A percentile compares a stretch with the other conserved stretches of the same genome.
Evolutionary conservation across 2,797 vertebrate genomes (phyloP).

Genomic region (Hafferia zeledoni): DNA sequence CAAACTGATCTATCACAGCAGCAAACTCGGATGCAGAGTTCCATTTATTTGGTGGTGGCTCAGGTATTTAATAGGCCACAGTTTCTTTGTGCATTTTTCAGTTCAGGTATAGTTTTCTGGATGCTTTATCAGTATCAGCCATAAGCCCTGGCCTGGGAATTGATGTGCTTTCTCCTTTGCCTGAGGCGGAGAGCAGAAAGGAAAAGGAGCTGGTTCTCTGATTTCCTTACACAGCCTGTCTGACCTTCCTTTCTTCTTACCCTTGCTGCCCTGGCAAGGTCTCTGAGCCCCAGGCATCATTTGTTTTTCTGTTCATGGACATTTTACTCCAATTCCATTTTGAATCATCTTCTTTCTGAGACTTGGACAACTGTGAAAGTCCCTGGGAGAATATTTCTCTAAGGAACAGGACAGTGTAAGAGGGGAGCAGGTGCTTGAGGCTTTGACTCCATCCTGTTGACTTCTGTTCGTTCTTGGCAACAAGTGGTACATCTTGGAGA

Average conservation of each 20-base stretch:
- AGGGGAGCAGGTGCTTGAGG: neutral
- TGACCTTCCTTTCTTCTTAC: constrained; percentile 32
- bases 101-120: neutral
- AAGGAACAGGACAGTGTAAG: neutral
- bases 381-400: neutral
- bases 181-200: neutral
- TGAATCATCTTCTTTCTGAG: neutral
- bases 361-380: neutral
- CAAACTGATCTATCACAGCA: neutral
- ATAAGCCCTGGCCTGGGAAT: neutral
- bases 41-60: neutral
- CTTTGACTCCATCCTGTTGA: neutral
- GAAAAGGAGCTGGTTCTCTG: neutral
- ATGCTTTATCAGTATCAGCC: neutral
- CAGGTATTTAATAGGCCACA: neutral
- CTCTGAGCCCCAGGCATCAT: neutral
- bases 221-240: neutral
- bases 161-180: neutral
- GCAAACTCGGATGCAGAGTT: rapidly evolving
- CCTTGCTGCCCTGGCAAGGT: neutral
- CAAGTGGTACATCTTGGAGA: neutral
- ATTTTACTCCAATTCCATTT: neutral
- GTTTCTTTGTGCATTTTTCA: neutral
- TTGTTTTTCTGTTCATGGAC: neutral
- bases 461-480: neutral